These are phyloP conservation scores for Poecile montanus DNA, from an alignment of 2,797 vertebrate genomes.

Conservation along the genomic window DNA sequence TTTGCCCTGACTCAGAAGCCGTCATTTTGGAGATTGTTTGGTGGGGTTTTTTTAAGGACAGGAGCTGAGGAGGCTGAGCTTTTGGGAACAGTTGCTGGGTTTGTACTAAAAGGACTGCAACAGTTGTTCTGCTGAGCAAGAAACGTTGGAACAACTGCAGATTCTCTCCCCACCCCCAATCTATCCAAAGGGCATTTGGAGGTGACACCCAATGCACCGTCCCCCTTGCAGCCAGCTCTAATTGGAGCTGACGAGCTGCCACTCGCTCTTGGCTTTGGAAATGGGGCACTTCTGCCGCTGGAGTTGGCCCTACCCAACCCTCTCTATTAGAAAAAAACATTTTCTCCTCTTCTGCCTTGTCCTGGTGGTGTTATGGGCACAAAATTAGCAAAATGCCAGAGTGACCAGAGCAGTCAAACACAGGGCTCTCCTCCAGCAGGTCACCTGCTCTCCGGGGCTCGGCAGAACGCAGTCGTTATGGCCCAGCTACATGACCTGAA, in stretches of 20 bases:
- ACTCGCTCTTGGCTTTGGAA: not conserved
- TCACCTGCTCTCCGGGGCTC: not conserved
- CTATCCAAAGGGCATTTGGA: conserved; percentile 77
- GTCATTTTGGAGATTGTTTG: conserved; percentile 61
- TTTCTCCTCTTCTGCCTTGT: not conserved
- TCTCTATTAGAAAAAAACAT: not conserved
- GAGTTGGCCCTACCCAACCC: not conserved
- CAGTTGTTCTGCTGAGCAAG: conserved; percentile 88
- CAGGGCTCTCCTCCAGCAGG: not conserved
- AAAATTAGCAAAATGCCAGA: not conserved
- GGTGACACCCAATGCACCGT: conserved; percentile 61
- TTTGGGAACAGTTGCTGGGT: conserved; percentile 80
- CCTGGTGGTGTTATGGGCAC: not conserved
- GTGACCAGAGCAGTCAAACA: not conserved
- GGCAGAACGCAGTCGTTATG: not conserved
- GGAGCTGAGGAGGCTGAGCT: conserved; percentile 71
- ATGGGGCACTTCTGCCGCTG: not conserved
- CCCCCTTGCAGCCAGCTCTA: conserved; percentile 26
- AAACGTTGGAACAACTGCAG: conserved; percentile 86
- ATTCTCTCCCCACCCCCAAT: conserved; percentile 32
- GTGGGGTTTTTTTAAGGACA: conserved; percentile 79
- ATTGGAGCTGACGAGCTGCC: not conserved
- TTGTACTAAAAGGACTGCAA: conserved; percentile 76
- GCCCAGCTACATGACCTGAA: not conserved
- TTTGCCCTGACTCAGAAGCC: conserved; percentile 85